Percentiles rank a stretch among this genome's conserved stretches.
phyloP scores from a whole-genome alignment of 2,113 vertebrate genomes.

The Chauna torquata region DNA sequence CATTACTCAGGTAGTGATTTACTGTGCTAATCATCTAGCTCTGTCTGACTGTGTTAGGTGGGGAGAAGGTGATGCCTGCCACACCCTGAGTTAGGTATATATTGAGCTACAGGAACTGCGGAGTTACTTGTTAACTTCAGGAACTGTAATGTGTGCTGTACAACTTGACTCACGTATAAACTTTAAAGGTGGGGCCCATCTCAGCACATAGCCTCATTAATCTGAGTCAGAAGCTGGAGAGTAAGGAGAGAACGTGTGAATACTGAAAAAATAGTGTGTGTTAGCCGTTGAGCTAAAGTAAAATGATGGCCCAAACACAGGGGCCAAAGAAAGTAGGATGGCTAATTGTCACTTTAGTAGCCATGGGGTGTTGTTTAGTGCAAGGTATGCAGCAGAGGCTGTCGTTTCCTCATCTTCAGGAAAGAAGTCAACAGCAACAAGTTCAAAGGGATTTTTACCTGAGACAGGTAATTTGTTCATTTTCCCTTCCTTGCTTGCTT shows the following conservation, averaged over 20 bases:
- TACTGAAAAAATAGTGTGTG: neutral
- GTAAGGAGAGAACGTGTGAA: conserved; percentile 68
- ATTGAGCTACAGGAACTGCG: conserved; percentile 57
- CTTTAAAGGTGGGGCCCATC: conserved; percentile 80
- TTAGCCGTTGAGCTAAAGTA: neutral
- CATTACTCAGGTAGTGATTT: conserved; percentile 87
- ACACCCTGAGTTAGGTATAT: conserved; percentile 63
- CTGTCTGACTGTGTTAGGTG: conserved; percentile 73
- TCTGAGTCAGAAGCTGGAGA: conserved; percentile 76
- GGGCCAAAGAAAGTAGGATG: conserved; percentile 44
- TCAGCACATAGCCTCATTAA: conserved; percentile 53
- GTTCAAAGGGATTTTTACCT: conserved; percentile 65
- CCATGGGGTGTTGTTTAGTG: conserved; percentile 75
- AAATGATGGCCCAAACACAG: conserved; percentile 51
- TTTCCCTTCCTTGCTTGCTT: neutral
- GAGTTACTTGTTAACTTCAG: conserved; percentile 64
- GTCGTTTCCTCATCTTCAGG: conserved; percentile 54
- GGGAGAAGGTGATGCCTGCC: conserved; percentile 73
- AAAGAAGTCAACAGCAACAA: conserved; percentile 65
- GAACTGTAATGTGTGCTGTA: conserved; percentile 27
- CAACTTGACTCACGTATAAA: conserved; percentile 83
- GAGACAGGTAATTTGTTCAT: conserved; percentile 72
- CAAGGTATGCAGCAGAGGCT: conserved; percentile 72
- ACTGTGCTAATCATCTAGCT: conserved; percentile 59
- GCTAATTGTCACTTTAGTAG: conserved; percentile 71